Conservation (phyloP, 2,113 vertebrate genomes). For the Cochlearius cochlearius region DNA sequence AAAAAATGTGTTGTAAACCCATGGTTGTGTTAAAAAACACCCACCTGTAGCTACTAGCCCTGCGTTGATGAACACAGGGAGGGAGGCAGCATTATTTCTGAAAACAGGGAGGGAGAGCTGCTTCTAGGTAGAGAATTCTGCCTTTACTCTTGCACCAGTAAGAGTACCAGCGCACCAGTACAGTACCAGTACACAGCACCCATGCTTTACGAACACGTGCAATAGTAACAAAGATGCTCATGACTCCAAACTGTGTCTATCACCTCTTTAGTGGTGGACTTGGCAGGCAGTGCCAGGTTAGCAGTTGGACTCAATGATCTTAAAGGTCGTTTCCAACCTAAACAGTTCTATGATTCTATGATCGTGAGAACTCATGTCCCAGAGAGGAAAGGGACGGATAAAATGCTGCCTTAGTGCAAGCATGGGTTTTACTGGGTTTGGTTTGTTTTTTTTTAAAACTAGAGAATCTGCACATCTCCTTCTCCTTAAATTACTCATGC, state of each 20-base stretch:
- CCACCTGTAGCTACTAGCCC: background rate
- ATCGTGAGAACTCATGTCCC: background rate
- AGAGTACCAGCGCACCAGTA: background rate
- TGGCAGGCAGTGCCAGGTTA: background rate
- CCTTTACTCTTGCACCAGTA: background rate
- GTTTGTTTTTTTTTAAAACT: background rate
- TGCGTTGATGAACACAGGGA: background rate
- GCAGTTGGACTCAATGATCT: background rate
- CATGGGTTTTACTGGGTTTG: background rate
- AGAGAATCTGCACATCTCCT: background rate
- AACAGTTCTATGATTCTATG: background rate
- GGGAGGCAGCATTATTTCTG: background rate
- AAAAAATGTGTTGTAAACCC: background rate
- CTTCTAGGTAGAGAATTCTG: background rate
- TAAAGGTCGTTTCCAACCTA: background rate
- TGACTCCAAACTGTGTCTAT: background rate
- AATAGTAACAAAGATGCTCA: background rate
- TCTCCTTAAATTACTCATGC: background rate
- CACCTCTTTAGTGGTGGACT: background rate
- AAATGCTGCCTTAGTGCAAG: background rate
- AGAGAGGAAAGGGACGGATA: background rate
- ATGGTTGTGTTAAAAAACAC: background rate
- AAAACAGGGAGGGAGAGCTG: background rate
- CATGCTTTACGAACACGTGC: background rate
- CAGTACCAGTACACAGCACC: background rate